phyloP scores from a whole-genome alignment of 2,113 vertebrate genomes.

The Atherinomorus stipes region DNA sequence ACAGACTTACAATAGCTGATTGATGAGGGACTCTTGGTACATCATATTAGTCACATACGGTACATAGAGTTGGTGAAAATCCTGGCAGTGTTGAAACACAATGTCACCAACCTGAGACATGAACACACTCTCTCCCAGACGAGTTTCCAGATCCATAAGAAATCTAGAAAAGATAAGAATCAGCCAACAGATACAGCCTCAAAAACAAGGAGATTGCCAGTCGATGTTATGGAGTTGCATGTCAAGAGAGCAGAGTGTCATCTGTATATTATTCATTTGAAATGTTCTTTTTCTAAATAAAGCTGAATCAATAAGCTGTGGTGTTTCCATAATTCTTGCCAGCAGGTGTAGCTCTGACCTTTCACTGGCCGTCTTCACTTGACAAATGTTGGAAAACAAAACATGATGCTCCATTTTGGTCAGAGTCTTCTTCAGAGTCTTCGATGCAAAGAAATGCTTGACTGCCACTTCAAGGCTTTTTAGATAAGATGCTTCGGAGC shows the following conservation, averaged over 20 bases:
- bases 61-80: constrained; percentile 78
- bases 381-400: constrained; percentile 84
- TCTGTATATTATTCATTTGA: too few relatives aligned
- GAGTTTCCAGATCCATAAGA: constrained; percentile 80
- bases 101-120: constrained; percentile 78
- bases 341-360: constrained; percentile 56
- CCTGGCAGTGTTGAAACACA: constrained; percentile 74
- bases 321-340: too few relatives aligned
- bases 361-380: constrained; percentile 76
- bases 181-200: background rate
- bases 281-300: too few relatives aligned
- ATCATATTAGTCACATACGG: constrained; percentile 87
- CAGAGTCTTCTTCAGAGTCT: constrained; percentile 67
- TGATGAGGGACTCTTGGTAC: constrained; percentile 84
- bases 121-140: constrained; percentile 73
- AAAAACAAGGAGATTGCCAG: background rate
- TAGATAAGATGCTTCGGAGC: constrained; percentile 85
- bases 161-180: constrained; percentile 69
- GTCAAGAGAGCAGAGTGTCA: too few relatives aligned
- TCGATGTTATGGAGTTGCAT: too few relatives aligned
- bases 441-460: constrained; percentile 74
- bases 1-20: constrained; percentile 79
- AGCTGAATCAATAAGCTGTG: too few relatives aligned
- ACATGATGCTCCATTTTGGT: constrained; percentile 75
- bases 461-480: constrained; percentile 82